These are phyloP conservation scores for Sturnus vulgaris DNA, from an alignment of 2,113 vertebrate species.

Conservation along the genomic window DNA sequence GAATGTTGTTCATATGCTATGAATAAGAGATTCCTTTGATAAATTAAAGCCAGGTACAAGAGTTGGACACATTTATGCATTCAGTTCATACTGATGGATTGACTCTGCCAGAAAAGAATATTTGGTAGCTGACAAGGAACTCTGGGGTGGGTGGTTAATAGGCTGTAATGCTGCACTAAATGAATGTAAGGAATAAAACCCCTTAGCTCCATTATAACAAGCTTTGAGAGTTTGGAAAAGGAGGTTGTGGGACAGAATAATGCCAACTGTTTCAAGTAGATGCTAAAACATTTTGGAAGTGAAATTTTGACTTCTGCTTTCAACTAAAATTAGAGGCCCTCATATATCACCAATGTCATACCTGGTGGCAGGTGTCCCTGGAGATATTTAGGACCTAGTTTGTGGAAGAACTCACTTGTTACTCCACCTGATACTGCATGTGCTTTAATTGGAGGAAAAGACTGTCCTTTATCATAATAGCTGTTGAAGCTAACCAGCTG, in stretches of 20 bases:
- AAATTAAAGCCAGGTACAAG: not conserved
- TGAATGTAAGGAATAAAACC: not conserved
- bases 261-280: not conserved
- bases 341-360: accelerated
- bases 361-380: not conserved
- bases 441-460: not conserved
- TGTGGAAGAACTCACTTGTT: not conserved
- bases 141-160: not conserved
- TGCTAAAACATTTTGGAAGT: not conserved
- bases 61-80: too few relatives aligned
- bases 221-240: not conserved
- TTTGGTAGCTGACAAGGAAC: not conserved
- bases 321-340: not conserved
- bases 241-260: not conserved
- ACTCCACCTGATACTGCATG: not conserved
- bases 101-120: not conserved
- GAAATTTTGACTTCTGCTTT: not conserved
- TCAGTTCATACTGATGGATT: not conserved
- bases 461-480: not conserved
- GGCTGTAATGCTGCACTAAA: not conserved
- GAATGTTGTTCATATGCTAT: not conserved
- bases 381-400: not conserved
- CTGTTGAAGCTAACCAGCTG: not conserved
- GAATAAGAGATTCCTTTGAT: not conserved
- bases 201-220: not conserved